Conservation (phyloP, 2,888 invertebrate species). For the Halictus ligatus region DNA sequence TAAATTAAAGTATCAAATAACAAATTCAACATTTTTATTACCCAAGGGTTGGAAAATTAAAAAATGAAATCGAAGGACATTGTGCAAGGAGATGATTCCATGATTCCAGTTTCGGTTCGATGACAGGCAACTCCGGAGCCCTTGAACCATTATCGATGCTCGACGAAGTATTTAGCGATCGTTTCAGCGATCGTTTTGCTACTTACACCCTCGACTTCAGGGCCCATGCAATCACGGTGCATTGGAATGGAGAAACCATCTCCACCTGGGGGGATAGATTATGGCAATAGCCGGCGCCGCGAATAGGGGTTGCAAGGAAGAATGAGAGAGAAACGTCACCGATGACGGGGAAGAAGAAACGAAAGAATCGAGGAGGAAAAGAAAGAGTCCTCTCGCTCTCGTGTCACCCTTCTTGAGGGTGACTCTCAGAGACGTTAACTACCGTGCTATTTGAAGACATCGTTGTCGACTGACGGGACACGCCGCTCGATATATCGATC, state of each 20-base stretch:
- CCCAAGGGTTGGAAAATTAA: background rate
- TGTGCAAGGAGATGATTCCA: background rate
- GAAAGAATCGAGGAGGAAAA: slow-evolving; percentile 38
- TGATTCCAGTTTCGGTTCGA: background rate
- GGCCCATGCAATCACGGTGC: background rate
- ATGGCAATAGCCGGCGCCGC: background rate
- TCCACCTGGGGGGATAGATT: background rate
- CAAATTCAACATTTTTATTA: background rate
- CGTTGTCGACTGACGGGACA: slow-evolving; percentile 65
- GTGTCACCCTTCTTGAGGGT: slow-evolving; percentile 51
- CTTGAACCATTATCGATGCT: background rate
- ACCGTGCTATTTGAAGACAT: slow-evolving; percentile 72
- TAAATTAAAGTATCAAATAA: background rate
- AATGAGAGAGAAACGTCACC: slow-evolving; percentile 32
- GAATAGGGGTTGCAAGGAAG: background rate
- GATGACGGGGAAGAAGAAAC: slow-evolving; percentile 46
- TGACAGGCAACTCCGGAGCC: background rate
- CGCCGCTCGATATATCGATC: slow-evolving; percentile 81
- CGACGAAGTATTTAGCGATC: slow-evolving; percentile 4
- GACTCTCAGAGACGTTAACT: slow-evolving; percentile 68
- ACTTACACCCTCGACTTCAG: background rate
- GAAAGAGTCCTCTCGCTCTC: slow-evolving; percentile 45
- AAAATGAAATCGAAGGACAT: background rate
- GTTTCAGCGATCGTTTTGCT: slow-evolving; percentile 3
- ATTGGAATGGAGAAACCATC: background rate